Base-by-base conservation (phyloP, 2,797 vertebrate species). In the Margarornis squamiger region DNA sequence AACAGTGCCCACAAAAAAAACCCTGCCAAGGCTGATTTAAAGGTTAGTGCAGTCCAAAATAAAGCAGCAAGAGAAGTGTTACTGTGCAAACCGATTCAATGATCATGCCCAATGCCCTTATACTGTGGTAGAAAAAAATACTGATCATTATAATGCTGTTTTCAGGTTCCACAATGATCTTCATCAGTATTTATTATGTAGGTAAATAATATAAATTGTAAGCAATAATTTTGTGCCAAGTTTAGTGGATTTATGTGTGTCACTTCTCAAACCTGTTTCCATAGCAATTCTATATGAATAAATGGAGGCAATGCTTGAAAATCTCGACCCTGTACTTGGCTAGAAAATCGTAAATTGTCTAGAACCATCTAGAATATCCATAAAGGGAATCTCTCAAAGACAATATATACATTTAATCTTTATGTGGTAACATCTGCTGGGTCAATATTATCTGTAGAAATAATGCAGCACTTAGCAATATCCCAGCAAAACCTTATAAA, bases 201-300 rank as follows among this genome's bases (percentile, higher is more conserved):
- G 20, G 18, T 27, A 77, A 74, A 43, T 79, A 70, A 36, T 46
- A n/a, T 2, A n/a, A 74, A 57, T 71, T 43, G 6, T 51, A 57
- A 90, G 54, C 18, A 21, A 9, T 80, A 57, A 32, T 85, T 85
- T 43, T 65, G 30, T 68, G 30, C 55, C 51, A 21, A 3, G 18
- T 89, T 57, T 22, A 58, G 12, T 14, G 43, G 14, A 6, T 48
- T 76, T 87, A 6, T 52, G 41, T 73, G 45, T 83, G 49, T 82
- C 84, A 36, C 72, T 82, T 83, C 49, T 48, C 46, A 24, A 62
- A 43, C 54, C 77, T 72, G 95, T 97, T 94, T 95, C 95, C 93
- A 94, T 96, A 93, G 95, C 78, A 95, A 96, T 92, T 82, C 52
- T 76, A 70, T 72, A 83, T 34, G 86, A 86, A 71, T 34, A 57